A percentile compares a stretch with the other conserved stretches of the same genome.
Evolutionary conservation across 2,113 vertebrate species (phyloP).

Genomic region (Polypterus bichir): DNA sequence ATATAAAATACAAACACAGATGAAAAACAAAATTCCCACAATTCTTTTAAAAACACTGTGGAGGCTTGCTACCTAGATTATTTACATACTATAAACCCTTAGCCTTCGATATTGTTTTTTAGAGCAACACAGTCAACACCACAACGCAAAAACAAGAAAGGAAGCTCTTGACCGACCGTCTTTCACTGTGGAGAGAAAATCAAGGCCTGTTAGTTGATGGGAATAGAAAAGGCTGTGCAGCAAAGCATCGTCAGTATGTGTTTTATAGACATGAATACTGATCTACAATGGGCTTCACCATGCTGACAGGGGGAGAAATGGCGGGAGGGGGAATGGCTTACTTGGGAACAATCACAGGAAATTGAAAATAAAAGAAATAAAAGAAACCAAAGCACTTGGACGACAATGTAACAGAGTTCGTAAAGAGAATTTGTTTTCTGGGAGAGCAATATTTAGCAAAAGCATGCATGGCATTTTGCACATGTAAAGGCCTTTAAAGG

Average conservation of each 20-base stretch:
- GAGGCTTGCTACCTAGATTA: too few species aligned
- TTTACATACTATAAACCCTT: too few species aligned
- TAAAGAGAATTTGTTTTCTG: slow-evolving; percentile 51
- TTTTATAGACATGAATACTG: slow-evolving; percentile 62
- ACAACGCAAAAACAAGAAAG: too few species aligned
- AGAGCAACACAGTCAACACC: too few species aligned
- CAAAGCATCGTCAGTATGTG: slow-evolving; percentile 59
- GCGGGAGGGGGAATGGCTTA: slow-evolving; percentile 59
- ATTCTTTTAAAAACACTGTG: too few species aligned
- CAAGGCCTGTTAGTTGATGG: slow-evolving; percentile 54
- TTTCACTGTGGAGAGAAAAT: slow-evolving; percentile 59
- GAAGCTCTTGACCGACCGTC: not conserved
- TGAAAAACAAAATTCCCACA: too few species aligned
- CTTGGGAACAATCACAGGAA: slow-evolving; percentile 56
- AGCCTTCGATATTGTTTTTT: too few species aligned
- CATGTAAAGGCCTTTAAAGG: slow-evolving; percentile 85
- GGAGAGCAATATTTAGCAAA: slow-evolving; percentile 66
- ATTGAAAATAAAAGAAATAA: slow-evolving; percentile 27
- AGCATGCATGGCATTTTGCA: slow-evolving; percentile 82
- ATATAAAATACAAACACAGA: too few species aligned
- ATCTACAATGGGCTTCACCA: slow-evolving; percentile 66
- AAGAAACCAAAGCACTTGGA: slow-evolving; percentile 64
- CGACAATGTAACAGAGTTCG: slow-evolving; percentile 73
- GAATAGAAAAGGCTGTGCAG: slow-evolving; percentile 54
- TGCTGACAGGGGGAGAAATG: slow-evolving; percentile 61